Base-by-base conservation (phyloP, 1,140 invertebrate species). In the Parapsyche elsis region DNA sequence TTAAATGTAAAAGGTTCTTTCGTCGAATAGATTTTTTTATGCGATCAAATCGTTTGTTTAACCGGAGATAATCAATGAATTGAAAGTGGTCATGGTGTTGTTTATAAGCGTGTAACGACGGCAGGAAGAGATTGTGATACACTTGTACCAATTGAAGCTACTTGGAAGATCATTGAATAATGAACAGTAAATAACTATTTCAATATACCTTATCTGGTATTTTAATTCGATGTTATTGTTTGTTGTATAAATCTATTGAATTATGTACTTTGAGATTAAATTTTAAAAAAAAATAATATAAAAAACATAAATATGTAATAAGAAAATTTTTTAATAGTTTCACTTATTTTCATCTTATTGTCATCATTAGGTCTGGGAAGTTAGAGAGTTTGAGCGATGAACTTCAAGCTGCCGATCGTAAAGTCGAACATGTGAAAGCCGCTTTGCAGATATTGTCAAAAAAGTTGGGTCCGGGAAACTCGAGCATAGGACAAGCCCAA, bases 341-440 rank as follows among this genome's bases (percentile, higher is more conserved):
- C 64, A 23, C 14, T 26, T 67, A 61, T 57, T 61, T 67, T 53
- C 12, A 14, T 53, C 16, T 2, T 12, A 16, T 53, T 53, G 16
- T 53, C 4, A 5, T 78, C 12, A 49, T 38, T 86, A 97, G 96
- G 90, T 94, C 94, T 86, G 95, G 96, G 83, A 96, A 95, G 87
- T 94, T 93, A 71, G 96, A 97, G 87, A 92, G 94, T 1, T 87
- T 97, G 10, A 94, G 94, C 59, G 95, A 97, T 88, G 96, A 98
- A 88, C 90, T 98, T 61, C 92, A 94, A 86, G 92, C 91, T 78
- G 95, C 95, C 38, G 96, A 98, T 84, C 94, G 93, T 83, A 93
- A 95, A 87, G 95, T 98, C 4, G 96, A 98, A 79, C 92, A 94
- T 83, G 93, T 98, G 23, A 92, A 93, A 84, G 91, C 92, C 86